Base-by-base conservation (phyloP, 2,113 vertebrate genomes). In the Rhabdomys dilectus region DNA sequence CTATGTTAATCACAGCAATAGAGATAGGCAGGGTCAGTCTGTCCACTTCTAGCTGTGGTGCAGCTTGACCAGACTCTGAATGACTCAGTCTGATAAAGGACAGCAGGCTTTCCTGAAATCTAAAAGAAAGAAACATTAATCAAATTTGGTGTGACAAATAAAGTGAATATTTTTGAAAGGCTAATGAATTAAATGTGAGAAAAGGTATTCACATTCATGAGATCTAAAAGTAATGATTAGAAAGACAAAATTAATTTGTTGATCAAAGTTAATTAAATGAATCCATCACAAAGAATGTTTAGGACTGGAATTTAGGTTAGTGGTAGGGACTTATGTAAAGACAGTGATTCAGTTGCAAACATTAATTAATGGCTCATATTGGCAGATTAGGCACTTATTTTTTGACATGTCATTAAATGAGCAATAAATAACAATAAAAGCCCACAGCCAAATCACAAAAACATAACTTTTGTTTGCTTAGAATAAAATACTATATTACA, bases 1-100 rank as follows among this genome's bases (percentile, higher is more conserved):
- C 85, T 89, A 51, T 84, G 84, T 4, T 91, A 97, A 97, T 94
- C 84, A 68, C 97, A 97, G 26, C 56, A 96, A 0, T 62, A 82
- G 17, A 95, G 2, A 75, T 34, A 66, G 87, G 36, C 89, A 97
- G 91, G 53, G 85, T 72, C 51, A 56, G 60, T 16, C 4, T 34
- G 39, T 13, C 24, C 19, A 86, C 51, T 24, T 7, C 84, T 51
- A 98, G 56, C 89, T 94, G n/a, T 31, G 62, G 58, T 24, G 80
- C 86, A 51, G 66, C 73, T 95, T 96, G 75, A 94, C 94, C 48
- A 76, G 82, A 85, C 1, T 21, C 15, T 56, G 17, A 2, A 68
- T 86, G 24, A 81, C 64, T 97, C 87, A 96, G 29, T 26, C 80
- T 78, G 36, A 34, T 42, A 77, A 84, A 76, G 66, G 89, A 89